These are phyloP conservation scores for Lepus europaeus DNA, from an alignment of 2,113 vertebrate genomes.

Conservation along the genomic window DNA sequence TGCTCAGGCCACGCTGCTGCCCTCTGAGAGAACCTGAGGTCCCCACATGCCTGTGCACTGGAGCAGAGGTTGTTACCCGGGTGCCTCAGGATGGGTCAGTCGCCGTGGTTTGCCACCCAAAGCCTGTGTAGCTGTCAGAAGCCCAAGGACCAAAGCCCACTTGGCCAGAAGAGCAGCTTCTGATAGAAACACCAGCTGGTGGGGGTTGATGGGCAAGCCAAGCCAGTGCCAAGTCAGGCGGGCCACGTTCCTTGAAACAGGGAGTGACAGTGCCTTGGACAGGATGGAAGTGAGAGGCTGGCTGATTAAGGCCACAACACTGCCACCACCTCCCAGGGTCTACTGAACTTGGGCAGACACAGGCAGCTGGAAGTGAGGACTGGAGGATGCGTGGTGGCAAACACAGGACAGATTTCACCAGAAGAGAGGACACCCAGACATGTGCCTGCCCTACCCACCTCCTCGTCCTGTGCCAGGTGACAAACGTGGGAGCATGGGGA, in stretches of 20 bases:
- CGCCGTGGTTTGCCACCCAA: background rate
- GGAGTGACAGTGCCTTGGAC: background rate
- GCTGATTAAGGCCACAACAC: conserved; percentile 64
- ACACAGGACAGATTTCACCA: background rate
- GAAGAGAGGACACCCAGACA: background rate
- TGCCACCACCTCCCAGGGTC: conserved; percentile 22
- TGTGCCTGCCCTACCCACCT: background rate
- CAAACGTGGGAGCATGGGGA: background rate
- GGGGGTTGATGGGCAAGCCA: background rate
- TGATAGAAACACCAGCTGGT: background rate
- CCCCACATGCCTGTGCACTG: background rate
- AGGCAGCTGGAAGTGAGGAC: conserved; percentile 43
- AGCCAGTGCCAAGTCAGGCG: background rate
- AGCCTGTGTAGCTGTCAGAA: background rate
- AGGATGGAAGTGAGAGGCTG: conserved; percentile 17
- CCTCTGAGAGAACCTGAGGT: background rate
- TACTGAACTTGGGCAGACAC: background rate
- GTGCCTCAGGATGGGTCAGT: background rate
- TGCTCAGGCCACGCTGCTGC: background rate
- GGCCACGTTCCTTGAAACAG: background rate
- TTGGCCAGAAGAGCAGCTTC: conserved; percentile 1
- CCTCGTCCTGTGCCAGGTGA: conserved; percentile 9
- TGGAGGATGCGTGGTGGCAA: background rate
- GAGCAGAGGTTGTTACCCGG: background rate
- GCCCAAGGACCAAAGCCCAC: background rate